phyloP scores from a whole-genome alignment of 2,113 vertebrate genomes.

The Actenoides hombroni region DNA sequence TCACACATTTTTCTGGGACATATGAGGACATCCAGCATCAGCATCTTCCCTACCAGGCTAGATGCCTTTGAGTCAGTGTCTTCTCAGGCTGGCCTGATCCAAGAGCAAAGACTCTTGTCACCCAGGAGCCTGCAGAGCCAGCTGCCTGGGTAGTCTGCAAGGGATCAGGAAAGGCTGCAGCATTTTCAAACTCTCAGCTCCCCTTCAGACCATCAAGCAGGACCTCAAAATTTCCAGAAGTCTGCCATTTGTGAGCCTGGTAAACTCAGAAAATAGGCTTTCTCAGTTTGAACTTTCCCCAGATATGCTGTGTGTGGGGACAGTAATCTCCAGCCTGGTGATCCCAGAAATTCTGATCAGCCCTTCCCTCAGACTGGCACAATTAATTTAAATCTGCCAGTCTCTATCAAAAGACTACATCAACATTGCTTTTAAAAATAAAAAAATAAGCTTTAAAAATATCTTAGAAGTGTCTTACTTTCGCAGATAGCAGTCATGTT shows the following conservation, averaged over 20 bases:
- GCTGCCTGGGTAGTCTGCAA: neutral
- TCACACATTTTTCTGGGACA: neutral
- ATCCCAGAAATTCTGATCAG: neutral
- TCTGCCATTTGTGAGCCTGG: neutral
- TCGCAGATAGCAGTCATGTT: accelerated
- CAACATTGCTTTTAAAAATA: neutral
- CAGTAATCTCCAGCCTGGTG: accelerated
- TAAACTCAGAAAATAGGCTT: neutral
- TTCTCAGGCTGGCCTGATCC: neutral
- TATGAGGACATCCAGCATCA: neutral
- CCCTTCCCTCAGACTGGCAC: neutral
- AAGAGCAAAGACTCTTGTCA: accelerated
- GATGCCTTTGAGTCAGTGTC: neutral
- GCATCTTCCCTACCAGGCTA: neutral
- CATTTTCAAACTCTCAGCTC: neutral
- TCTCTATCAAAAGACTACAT: neutral
- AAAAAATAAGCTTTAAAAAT: neutral
- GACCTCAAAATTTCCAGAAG: neutral
- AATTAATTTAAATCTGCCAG: neutral
- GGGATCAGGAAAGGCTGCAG: neutral
- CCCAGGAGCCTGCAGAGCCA: neutral
- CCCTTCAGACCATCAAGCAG: neutral
- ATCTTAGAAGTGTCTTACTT: accelerated
- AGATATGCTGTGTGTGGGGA: too few relatives aligned
- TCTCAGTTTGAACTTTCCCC: neutral